Evolutionary conservation across 2,113 vertebrate species (phyloP), one percentile per base, ranked within the genome.

Genomic region (Fulica atra): DNA sequence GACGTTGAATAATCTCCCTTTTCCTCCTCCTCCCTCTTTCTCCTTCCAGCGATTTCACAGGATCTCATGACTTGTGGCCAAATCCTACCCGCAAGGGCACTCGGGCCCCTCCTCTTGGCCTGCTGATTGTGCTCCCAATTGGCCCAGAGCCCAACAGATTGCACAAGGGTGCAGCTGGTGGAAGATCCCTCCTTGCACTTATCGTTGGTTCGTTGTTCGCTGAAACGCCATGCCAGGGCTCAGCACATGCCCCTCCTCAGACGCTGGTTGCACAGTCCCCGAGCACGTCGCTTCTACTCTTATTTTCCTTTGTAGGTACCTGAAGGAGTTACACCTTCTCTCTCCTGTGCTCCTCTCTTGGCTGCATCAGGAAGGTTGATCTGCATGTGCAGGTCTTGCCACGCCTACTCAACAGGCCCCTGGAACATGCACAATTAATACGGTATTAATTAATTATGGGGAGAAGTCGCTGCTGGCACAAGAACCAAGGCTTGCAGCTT

Each of bases 401-500:
- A 13, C 85, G 40, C 69, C 92, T 88, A 86, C 89, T 78, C 78
- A 66, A 35, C 91, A 50, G 46, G 85, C 94, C 88, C 3, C 1
- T 84, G 82, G 90, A 98, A 92, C 91, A 94, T 80, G 89, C 92
- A 96, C 97, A 98, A 95, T 98, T 98, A 97, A 97, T 97, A 91
- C 9, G 4, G 29, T 86, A 95, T 97, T 97, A 97, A 98, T 98
- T 97, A 97, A 96, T 97, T 96, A 96, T 61, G 78, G 78, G 51
- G 76, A 65, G 63, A 93, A 69, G 59, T 91, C 2, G 35, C 94
- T 95, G 82, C 92, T 98, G 97, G 97, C 97, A 92, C 88, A 85
- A 93, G 96, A 96, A 85, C 68, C 94, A 91, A 98, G 93, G 74
- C 94, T 97, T 94, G 95, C 95, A 97, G 95, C 95, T 96, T 96